phyloP scores from a whole-genome alignment of 2,888 invertebrate species.

The Epinotia bilunana region DNA sequence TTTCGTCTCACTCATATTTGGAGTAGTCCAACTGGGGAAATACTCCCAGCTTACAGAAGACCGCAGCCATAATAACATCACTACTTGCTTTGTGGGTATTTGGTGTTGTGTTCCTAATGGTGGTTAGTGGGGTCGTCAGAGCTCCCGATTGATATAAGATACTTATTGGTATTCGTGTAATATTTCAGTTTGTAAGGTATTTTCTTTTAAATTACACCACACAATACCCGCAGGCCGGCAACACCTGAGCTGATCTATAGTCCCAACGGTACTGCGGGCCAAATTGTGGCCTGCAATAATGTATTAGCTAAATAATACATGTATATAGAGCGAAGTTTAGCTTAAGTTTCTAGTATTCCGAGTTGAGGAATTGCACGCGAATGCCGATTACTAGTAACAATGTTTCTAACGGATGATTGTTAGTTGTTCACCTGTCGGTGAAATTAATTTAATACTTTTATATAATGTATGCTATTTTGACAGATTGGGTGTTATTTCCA shows the following conservation, averaged over 20 bases:
- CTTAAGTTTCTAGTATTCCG: slow-evolving; percentile 38
- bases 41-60: no score
- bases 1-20: no score
- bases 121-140: no score
- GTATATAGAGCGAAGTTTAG: slow-evolving; percentile 45
- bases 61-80: no score
- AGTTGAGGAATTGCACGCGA: slow-evolving; percentile 28
- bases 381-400: slow-evolving; percentile 14
- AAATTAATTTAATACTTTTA: background rate
- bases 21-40: no score
- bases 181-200: background rate
- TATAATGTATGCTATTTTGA: no score
- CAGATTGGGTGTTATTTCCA: no score
- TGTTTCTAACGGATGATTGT: slow-evolving; percentile 19
- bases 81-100: no score
- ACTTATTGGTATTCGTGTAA: no score
- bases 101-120: no score
- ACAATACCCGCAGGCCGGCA: slow-evolving; percentile 74
- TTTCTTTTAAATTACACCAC: slow-evolving; percentile 51
- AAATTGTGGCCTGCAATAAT: slow-evolving; percentile 79
- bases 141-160: no score
- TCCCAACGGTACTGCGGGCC: slow-evolving; percentile 79
- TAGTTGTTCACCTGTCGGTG: background rate
- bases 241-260: slow-evolving; percentile 82
- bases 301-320: slow-evolving; percentile 69